Conservation (phyloP, 2,797 vertebrate species). For the Onychomys torridus region DNA sequence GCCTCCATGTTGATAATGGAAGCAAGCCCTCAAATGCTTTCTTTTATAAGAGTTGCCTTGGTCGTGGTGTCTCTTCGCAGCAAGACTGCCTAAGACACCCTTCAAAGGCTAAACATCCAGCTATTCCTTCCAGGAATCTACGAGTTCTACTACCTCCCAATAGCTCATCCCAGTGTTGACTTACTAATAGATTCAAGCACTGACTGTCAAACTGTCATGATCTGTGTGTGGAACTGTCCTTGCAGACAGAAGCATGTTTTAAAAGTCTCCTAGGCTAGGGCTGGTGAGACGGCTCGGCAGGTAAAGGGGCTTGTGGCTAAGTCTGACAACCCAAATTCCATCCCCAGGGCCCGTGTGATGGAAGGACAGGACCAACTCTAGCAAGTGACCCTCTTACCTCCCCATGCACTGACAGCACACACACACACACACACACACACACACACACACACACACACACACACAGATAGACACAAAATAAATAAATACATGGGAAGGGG, state of each 20-base stretch:
- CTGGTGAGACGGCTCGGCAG: background rate
- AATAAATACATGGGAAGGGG: no score
- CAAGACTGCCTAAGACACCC: background rate
- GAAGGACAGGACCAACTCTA: background rate
- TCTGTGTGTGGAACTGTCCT: background rate
- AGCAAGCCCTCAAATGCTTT: background rate
- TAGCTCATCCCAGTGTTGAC: background rate
- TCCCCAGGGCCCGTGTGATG: background rate
- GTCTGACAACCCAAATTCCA: background rate
- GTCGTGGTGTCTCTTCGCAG: background rate
- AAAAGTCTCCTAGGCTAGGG: background rate
- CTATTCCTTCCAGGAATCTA: background rate
- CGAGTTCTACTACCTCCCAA: background rate
- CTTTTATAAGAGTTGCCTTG: background rate
- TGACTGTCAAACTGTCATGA: background rate
- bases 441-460: background rate
- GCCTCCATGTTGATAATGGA: background rate
- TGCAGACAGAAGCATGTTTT: background rate
- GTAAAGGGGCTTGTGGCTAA: background rate
- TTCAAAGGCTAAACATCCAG: background rate
- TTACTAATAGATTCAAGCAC: background rate
- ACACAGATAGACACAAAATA: background rate
- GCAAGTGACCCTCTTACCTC: background rate
- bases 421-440: background rate
- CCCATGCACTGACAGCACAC: background rate